Conservation (phyloP, 2,113 vertebrate species). For the Zosterops lateralis region DNA sequence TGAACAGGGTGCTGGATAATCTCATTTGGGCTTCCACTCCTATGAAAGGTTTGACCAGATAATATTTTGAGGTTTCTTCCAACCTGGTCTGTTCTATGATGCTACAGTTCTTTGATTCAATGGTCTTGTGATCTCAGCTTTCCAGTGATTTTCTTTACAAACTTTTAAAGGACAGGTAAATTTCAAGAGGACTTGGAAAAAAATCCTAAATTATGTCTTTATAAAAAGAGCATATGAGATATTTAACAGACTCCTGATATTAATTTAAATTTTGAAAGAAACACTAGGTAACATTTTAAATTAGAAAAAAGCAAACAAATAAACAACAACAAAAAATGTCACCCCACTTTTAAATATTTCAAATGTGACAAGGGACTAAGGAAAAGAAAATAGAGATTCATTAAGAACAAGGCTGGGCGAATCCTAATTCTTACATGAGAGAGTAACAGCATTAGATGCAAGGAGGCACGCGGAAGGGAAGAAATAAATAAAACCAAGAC, state of each 20-base stretch:
- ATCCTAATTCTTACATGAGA: not conserved
- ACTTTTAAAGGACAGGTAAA: not conserved
- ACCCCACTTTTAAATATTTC: not conserved
- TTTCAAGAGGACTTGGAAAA: not conserved
- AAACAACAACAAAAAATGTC: not conserved
- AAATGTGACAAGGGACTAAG: not conserved
- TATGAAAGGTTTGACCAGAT: not conserved
- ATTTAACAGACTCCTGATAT: not conserved
- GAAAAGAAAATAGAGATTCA: not conserved
- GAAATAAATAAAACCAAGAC: not conserved
- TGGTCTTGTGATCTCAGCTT: not conserved
- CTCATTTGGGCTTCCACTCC: not conserved
- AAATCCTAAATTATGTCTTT: not conserved
- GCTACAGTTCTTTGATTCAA: not conserved
- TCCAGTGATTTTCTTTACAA: not conserved
- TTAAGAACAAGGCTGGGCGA: not conserved
- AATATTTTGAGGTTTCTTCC: not conserved
- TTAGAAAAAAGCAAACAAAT: not conserved
- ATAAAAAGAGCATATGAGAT: not conserved
- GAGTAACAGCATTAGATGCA: not conserved
- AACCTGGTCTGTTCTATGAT: not conserved
- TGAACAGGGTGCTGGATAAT: not conserved
- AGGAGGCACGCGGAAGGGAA: not conserved
- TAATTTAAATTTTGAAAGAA: not conserved
- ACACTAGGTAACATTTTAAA: not conserved